Percentiles rank a stretch among this genome's conserved stretches.
Conservation (phyloP, 2,888 invertebrate genomes). For the Drosophila incognita region DNA sequence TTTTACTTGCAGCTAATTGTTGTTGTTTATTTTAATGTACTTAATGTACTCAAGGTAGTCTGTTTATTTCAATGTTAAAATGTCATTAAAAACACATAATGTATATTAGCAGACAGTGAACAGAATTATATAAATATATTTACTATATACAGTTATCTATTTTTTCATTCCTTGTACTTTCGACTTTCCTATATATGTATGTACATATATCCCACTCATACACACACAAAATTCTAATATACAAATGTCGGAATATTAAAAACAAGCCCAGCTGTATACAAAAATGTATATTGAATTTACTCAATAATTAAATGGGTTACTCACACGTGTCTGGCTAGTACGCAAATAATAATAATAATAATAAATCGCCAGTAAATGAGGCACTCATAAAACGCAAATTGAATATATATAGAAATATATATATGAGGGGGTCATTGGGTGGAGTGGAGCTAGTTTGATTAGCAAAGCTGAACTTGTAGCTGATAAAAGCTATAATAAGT, state of each 20-base stretch:
- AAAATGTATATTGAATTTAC: not conserved
- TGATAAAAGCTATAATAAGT: conserved; percentile 9
- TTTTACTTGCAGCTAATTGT: not conserved
- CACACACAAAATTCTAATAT: not conserved
- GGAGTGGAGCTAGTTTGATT: conserved; percentile 9
- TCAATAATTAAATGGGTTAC: not conserved
- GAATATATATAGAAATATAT: not conserved
- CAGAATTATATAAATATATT: not conserved
- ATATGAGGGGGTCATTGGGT: conserved; percentile 5
- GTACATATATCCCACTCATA: not conserved
- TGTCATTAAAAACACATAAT: not conserved
- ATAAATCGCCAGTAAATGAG: not conserved
- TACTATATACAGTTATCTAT: not conserved
- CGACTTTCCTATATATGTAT: not conserved
- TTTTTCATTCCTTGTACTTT: not conserved
- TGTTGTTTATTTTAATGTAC: not conserved
- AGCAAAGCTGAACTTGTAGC: conserved; percentile 13
- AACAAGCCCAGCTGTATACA: too few species aligned
- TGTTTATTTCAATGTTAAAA: not conserved
- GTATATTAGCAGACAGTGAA: not conserved
- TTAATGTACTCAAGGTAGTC: not conserved
- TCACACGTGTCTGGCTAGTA: conserved; percentile 14
- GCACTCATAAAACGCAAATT: not conserved
- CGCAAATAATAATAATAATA: not conserved
- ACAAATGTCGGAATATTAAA: not conserved